Base-by-base conservation (phyloP, 2,797 vertebrate species). In the Periophthalmus magnuspinnatus region DNA sequence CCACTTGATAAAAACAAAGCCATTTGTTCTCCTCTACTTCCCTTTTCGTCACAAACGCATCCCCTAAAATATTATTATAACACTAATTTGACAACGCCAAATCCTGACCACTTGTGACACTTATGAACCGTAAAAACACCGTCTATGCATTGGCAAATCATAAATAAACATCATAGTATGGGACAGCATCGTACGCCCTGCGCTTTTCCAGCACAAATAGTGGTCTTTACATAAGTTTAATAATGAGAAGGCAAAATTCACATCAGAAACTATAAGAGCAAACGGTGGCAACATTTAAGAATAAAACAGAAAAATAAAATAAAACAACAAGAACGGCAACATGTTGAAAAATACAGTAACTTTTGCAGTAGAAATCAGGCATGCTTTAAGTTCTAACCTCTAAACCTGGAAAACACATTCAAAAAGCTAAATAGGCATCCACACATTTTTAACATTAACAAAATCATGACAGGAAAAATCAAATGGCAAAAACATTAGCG, bases 391-490 rank as follows among this genome's bases (percentile, higher is more conserved):
- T 81, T 88, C 82, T 84, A 85, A 92, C 73, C 57, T 77, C 85
- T 90, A 92, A 54, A 70, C 75, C 71, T 79, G 55, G 66, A 86
- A 90, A 90, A 86, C 77, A 88, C 75, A 77, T 72, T 76, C 80
- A 87, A 92, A 90, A 88, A 84, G 83, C 89, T 91, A 91, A 89
- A 91, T 92, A 95, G 89, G 93, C 93, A 91, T 93, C 95, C 92
- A 93, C 92, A 94, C 76, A 92, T 90, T 84, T 95, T 93, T 94
- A 95, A 96, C 91, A 93, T 83, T 7, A 94, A 93, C 71, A 94
- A 75, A 83, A 91, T 74, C 82, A 84, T 57, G 71, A 88, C 79
- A 84, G 24, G n/a, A 89, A 86, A 56, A 77, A 88, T 82, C 81
- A 69, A 86, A 90, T 89, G 89, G 92, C 84, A 90, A 89, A 79